Base-by-base conservation (phyloP, 1,140 invertebrate genomes). In the Zaprionus inermis region DNA sequence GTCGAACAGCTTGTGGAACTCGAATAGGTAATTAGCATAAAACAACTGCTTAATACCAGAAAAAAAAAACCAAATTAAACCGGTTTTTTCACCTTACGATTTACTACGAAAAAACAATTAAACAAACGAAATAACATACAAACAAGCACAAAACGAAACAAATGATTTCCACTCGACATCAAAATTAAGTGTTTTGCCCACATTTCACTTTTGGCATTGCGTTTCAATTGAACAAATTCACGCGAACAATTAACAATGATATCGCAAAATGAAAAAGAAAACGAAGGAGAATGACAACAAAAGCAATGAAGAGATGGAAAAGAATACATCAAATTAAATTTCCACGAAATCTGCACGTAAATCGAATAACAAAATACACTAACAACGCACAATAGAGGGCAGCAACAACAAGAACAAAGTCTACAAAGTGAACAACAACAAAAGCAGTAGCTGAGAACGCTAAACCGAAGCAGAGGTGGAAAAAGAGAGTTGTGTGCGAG, bases 191-290 rank as follows among this genome's bases (percentile, higher is more conserved):
- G 77, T 90, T 89, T 90, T 90, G 84, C 68, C 78, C 84, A 89
- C 84, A 89, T 89, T 89, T 90, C 85, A 89, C 80, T 89, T 89
- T 81, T 89, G 88, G 78, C 78, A 81, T 81, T 88, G 78, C 78
- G 83, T 81, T 91, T 81, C 83, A 91, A 89, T 90, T 90, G 85
- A 89, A 90, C 72, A 90, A 91, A 91, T 91, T 91, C 88, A 84
- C 88, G 83, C 80, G 80, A 91, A 91, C 88, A 91, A 91, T 91
- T 91, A 91, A 91, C 83, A 90, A 91, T 76, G 75, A 79, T 46
- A 76, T 46, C 57, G 67, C 44, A 49, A 76, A 76, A 52, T 55
- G 28, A 74, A 59, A 63, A 70, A 68, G 52, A 65, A 67, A 67
- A 54, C 49, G 49, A 28, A 78, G 69, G 28, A 78, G 69, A 74